phyloP scores from a whole-genome alignment of 2,797 vertebrate species.

The Eulemur mongoz region DNA sequence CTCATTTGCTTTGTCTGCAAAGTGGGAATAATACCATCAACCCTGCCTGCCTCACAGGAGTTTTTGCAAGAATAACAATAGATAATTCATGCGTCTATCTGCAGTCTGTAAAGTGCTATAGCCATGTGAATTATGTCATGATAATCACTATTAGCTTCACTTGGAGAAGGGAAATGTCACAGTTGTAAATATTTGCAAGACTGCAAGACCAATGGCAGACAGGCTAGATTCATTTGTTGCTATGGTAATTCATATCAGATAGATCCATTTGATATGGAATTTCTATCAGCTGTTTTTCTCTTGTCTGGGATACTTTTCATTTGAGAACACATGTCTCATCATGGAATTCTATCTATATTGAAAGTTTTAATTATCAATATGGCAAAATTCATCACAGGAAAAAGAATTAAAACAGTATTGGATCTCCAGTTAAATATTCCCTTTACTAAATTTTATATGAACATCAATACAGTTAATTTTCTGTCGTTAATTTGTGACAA shows the following conservation, averaged over 20 bases:
- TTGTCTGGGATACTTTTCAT: not conserved
- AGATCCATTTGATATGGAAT: not conserved
- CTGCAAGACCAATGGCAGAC: not conserved
- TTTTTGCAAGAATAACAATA: not conserved
- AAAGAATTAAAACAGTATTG: not conserved
- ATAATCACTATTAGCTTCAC: not conserved
- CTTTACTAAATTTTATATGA: not conserved
- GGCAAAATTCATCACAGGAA: not conserved
- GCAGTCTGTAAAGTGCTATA: not conserved
- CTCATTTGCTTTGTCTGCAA: conserved; percentile 7
- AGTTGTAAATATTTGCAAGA: conserved; percentile 21
- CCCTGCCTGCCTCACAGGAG: not conserved
- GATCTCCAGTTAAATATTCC: not conserved
- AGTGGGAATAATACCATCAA: not conserved
- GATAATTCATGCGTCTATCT: not conserved
- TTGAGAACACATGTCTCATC: not conserved
- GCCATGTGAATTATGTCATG: not conserved
- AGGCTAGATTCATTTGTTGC: conserved; percentile 25
- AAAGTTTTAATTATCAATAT: not conserved
- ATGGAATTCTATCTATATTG: not conserved
- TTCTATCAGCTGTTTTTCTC: not conserved
- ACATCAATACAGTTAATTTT: not conserved
- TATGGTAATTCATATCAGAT: not conserved
- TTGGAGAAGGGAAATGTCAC: conserved; percentile 9
- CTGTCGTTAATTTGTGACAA: not conserved